phyloP scores from a whole-genome alignment of 23 tunicate genomes.

The Oikopleura dioica region DNA sequence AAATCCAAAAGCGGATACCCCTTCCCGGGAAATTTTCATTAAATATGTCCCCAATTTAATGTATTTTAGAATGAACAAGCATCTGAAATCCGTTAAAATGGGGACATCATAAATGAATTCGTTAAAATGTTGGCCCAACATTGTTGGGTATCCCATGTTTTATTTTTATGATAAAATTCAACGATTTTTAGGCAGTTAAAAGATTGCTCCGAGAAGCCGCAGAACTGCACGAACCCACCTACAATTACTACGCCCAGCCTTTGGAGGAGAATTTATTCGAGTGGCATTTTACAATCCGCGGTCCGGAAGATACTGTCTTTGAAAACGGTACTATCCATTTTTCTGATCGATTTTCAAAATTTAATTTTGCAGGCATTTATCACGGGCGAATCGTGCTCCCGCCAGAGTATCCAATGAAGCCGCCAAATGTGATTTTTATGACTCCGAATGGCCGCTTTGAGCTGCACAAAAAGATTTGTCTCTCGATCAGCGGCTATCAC shows the following conservation, averaged over 20 bases:
- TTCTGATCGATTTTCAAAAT: too few relatives aligned
- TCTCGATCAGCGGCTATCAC: constrained; percentile 90
- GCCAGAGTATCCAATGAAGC: constrained; percentile 98
- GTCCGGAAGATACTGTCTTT: constrained; percentile 73
- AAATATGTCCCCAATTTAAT: too few relatives aligned
- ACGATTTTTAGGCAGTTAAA: constrained; percentile 34
- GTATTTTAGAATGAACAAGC: too few relatives aligned
- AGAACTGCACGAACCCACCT: constrained; percentile 46
- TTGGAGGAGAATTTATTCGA: constrained; percentile 90
- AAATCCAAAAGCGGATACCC: too few relatives aligned
- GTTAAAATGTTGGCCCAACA: too few relatives aligned
- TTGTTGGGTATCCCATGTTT: too few relatives aligned
- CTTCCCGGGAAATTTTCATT: too few relatives aligned
- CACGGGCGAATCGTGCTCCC: constrained; percentile 87
- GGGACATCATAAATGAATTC: too few relatives aligned
- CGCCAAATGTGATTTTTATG: constrained; percentile 71
- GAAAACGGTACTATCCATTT: constrained; percentile 60
- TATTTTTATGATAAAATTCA: neutral
- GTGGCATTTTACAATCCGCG: constrained; percentile 97
- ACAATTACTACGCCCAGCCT: constrained; percentile 67
- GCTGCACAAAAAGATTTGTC: constrained; percentile 75
- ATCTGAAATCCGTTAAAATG: too few relatives aligned
- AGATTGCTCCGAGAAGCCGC: constrained; percentile 75
- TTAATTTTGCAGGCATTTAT: constrained; percentile 25
- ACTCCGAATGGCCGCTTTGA: constrained; percentile 96